A percentile compares a stretch with the other conserved stretches of the same genome.
These are phyloP conservation scores for Clivina fossor DNA, from an alignment of 2,888 invertebrate species.

Conservation along the genomic window DNA sequence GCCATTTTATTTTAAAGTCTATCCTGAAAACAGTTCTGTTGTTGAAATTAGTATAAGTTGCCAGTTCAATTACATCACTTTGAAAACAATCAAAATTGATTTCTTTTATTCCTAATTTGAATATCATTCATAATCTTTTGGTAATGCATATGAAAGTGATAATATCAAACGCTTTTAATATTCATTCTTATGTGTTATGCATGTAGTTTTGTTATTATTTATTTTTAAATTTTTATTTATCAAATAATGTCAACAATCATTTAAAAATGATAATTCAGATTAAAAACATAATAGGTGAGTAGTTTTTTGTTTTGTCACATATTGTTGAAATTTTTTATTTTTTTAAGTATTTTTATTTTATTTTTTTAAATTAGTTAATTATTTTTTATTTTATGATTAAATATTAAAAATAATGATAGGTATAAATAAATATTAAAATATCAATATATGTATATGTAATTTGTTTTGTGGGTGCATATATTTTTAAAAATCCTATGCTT, in stretches of 20 bases:
- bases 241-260: slow-evolving; percentile 11
- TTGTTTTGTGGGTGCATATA: slow-evolving; percentile 24
- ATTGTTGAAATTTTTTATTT: slow-evolving; percentile 3
- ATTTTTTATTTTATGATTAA: too few relatives aligned
- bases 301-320: slow-evolving; percentile 29
- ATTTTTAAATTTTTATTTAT: slow-evolving; percentile 9
- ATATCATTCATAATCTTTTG: too few relatives aligned
- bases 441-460: too few relatives aligned
- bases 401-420: background rate
- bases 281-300: slow-evolving; percentile 28
- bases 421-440: slow-evolving; percentile 4
- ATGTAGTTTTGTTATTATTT: background rate
- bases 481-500: slow-evolving; percentile 23
- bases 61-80: slow-evolving; percentile 22
- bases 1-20: slow-evolving; percentile 8
- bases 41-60: slow-evolving; percentile 18
- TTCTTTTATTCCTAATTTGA: slow-evolving; percentile 12
- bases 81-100: slow-evolving; percentile 15
- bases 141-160: slow-evolving; percentile 12
- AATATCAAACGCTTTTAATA: background rate
- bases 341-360: background rate
- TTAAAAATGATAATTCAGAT: slow-evolving; percentile 22
- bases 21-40: slow-evolving; percentile 1
- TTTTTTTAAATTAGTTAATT: slow-evolving; percentile 3
- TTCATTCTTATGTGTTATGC: slow-evolving; percentile 16